Percentiles rank a stretch among this genome's conserved stretches.
phyloP scores from a whole-genome alignment of 2,113 vertebrate species.

The Gobio gobio region DNA sequence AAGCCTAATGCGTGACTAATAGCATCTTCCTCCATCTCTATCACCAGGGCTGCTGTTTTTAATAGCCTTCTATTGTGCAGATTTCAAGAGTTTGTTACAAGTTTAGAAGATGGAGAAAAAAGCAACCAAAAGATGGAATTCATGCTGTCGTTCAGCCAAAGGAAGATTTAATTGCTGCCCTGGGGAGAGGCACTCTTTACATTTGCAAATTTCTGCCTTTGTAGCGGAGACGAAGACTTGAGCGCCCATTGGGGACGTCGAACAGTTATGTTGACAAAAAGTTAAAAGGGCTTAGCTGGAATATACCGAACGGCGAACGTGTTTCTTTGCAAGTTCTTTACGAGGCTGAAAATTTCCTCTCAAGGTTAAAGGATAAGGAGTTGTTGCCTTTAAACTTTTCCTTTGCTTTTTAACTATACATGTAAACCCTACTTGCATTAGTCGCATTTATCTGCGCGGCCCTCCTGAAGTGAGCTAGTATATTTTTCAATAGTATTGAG shows the following conservation, averaged over 20 bases:
- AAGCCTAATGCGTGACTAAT: constrained; percentile 75
- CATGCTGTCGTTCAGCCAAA: constrained; percentile 71
- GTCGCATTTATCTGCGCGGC: no score
- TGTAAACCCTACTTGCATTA: not conserved
- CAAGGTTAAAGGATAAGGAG: constrained; percentile 46
- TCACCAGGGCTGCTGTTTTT: constrained; percentile 61
- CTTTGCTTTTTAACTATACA: not conserved
- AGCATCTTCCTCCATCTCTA: constrained; percentile 59
- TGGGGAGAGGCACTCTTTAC: constrained; percentile 65
- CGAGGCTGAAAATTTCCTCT: constrained; percentile 51
- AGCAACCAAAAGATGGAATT: constrained; percentile 52
- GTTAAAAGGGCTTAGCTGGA: constrained; percentile 45
- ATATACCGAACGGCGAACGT: constrained; percentile 46
- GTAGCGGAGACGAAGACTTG: constrained; percentile 66
- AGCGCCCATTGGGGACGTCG: constrained; percentile 62
- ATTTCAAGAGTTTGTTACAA: constrained; percentile 66
- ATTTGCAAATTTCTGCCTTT: constrained; percentile 71
- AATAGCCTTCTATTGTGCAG: constrained; percentile 64
- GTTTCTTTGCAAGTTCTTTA: constrained; percentile 61
- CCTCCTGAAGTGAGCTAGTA: not conserved
- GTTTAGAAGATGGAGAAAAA: constrained; percentile 57
- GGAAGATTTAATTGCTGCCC: constrained; percentile 80
- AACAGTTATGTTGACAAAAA: constrained; percentile 66
- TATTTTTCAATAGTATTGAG: constrained; percentile 68
- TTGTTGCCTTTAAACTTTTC: not conserved